Evolutionary conservation across 2,797 vertebrate species (phyloP).

Genomic region (Catamblyrhynchus diadema): DNA sequence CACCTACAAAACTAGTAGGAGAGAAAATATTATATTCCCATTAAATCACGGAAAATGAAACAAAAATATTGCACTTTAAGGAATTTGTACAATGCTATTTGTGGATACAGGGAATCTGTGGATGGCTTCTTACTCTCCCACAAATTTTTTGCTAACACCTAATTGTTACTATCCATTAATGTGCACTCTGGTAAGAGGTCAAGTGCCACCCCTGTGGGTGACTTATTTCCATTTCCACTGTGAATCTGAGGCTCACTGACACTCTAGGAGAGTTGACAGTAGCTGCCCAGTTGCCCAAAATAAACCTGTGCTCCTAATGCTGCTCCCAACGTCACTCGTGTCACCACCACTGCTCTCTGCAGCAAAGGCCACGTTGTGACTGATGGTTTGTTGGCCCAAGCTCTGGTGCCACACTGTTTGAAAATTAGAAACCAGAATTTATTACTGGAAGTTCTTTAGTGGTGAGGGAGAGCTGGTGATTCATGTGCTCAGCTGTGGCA

Average conservation of each 20-base stretch:
- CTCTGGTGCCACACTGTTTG: neutral
- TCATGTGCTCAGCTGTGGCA: neutral
- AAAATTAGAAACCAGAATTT: conserved; percentile 37
- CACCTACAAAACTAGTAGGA: neutral
- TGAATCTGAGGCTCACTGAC: neutral
- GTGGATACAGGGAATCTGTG: neutral
- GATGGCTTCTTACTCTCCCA: neutral
- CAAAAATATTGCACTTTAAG: neutral
- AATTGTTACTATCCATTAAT: neutral
- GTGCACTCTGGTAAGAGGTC: neutral
- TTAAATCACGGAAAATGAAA: neutral
- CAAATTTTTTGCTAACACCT: neutral
- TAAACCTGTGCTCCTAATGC: neutral
- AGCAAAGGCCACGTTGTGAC: neutral
- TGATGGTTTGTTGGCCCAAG: neutral
- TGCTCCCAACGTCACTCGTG: neutral
- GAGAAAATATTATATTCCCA: neutral
- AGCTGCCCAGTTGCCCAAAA: neutral
- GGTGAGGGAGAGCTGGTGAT: neutral
- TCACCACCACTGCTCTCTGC: neutral
- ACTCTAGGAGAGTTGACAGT: neutral
- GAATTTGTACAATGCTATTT: neutral
- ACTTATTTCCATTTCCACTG: rapidly evolving
- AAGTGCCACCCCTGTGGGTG: too few species aligned
- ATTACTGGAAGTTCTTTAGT: neutral